Percentiles rank a stretch among this genome's conserved stretches.
Conservation (phyloP, 2,797 vertebrate species). For the Halcyon chelicuti region DNA sequence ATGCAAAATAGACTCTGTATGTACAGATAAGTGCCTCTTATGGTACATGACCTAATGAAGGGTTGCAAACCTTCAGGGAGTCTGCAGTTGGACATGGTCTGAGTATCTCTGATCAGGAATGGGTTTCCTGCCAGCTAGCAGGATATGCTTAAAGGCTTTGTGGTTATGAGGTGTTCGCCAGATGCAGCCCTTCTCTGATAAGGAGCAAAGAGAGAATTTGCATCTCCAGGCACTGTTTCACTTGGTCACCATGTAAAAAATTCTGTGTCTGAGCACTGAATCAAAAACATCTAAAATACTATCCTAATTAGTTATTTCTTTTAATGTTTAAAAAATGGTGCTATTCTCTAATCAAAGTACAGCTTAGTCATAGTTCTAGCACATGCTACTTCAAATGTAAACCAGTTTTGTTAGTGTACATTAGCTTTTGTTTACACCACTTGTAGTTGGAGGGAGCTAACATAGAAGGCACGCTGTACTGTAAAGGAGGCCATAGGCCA, state of each 20-base stretch:
- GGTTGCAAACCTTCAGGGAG: background rate
- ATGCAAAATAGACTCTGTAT: background rate
- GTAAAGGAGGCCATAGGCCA: background rate
- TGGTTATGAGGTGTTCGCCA: background rate
- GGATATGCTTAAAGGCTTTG: background rate
- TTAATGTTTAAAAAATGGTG: background rate
- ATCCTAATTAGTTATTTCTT: background rate
- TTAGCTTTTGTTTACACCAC: background rate
- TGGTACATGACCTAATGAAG: background rate
- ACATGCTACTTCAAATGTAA: background rate
- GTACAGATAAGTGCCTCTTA: background rate
- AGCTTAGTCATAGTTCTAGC: background rate
- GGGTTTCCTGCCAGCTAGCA: background rate
- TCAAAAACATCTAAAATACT: background rate
- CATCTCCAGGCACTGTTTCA: background rate
- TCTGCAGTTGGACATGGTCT: background rate
- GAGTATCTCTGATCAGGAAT: background rate
- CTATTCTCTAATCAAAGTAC: background rate
- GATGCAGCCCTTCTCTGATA: background rate
- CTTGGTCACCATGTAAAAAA: background rate
- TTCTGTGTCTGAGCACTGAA: background rate
- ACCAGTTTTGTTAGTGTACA: fast-evolving
- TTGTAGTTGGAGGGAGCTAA: background rate
- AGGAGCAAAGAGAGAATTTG: background rate
- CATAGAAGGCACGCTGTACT: background rate